Percentiles rank a stretch among this genome's conserved stretches.
Conservation (phyloP, 1,140 invertebrate species). For the Brachionus asplanchnoidis region DNA sequence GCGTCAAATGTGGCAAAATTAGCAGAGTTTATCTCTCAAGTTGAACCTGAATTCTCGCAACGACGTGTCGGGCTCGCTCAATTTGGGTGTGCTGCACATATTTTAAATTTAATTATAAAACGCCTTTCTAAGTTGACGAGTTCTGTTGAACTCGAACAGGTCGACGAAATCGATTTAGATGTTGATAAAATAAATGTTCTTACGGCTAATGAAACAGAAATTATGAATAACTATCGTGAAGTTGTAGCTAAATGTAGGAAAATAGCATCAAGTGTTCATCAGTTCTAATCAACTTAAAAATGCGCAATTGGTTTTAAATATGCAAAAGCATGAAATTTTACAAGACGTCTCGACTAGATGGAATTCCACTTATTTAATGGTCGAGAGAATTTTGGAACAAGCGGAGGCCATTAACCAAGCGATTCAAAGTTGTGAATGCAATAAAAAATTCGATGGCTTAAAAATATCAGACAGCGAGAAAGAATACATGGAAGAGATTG, state of each 20-base stretch:
- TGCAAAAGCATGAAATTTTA: neutral
- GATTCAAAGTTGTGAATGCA: neutral
- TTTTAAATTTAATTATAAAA: slow-evolving; percentile 11
- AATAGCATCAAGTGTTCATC: neutral
- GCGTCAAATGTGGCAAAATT: neutral
- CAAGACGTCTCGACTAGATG: slow-evolving; percentile 1
- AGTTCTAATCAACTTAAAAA: neutral
- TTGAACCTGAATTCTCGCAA: neutral
- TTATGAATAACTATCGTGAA: neutral
- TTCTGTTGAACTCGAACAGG: neutral
- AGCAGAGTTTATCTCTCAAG: neutral
- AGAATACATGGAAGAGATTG: neutral
- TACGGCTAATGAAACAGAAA: neutral
- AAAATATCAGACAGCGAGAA: neutral
- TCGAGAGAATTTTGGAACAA: neutral
- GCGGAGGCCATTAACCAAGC: neutral
- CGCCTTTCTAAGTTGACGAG: neutral
- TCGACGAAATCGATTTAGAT: neutral
- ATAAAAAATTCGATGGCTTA: neutral
- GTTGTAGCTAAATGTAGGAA: neutral
- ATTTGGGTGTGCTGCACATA: neutral
- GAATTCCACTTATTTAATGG: neutral
- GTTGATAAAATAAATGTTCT: neutral
- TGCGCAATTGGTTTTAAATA: neutral
- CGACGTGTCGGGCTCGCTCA: neutral